Base-by-base conservation (phyloP, 1,140 invertebrate species). In the Cardiocondyla obscurior region DNA sequence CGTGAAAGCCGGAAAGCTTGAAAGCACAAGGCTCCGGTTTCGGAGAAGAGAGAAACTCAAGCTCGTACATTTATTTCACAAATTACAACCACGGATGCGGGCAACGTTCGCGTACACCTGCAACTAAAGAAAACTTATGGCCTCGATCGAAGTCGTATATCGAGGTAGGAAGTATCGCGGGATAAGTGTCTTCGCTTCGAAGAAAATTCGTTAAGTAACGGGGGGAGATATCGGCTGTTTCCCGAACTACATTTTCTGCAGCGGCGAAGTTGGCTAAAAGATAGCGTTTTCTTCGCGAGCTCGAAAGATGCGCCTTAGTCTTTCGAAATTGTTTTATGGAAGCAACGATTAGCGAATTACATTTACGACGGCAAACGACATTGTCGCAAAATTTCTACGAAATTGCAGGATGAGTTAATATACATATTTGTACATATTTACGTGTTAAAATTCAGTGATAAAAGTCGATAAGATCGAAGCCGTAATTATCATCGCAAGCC, bases 91-190 rank as follows among this genome's bases (percentile, higher is more conserved):
- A 44, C 85, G 81, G 55, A 57, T 51, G 58, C 55, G 79, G 60
- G 39, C 44, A 60, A 44, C 53, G 85, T 81, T 87, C 82, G 81
- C 53, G 53, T 81, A 86, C 85, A 87, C 85, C 86, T 87, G 86
- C 69, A 86, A 49, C 85, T 53, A 64, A 36, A 7, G 39, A 39
- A 69, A 87, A 87, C 86, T 87, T 87, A 87, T 86, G 30, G 60
- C 62, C 53, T 19, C 44, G 81, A 77, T 86, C 82, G 70, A 73
- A 86, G 72, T 87, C 86, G 85, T 87, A 87, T 87, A 81, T 87
- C 86, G 76, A 46, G 16, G 55, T n/a, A 36, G 53, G 65, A 81
- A 77, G 82, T 70, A 77, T 81, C 69, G 53, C 65, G 65, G 58
- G 85, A 82, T 49, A 70, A 81, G 65, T 70, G 83, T 82, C 77